phyloP scores from a whole-genome alignment of 2,888 invertebrate genomes.

The Alcis repandata region DNA sequence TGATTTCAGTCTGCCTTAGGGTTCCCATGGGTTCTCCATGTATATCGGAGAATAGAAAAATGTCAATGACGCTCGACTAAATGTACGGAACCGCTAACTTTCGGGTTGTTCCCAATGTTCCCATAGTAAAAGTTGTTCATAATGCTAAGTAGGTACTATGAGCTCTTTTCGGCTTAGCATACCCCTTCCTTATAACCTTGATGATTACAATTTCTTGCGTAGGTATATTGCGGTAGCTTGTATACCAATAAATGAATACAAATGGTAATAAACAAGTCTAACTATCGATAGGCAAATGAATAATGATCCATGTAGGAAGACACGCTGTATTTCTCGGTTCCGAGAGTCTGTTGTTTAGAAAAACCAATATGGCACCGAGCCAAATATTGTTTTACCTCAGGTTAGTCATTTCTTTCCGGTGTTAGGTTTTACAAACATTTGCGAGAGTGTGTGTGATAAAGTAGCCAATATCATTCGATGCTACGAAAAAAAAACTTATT shows the following conservation, averaged over 20 bases:
- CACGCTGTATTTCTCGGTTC: constrained; percentile 13
- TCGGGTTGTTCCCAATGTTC: too few relatives aligned
- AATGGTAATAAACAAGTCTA: constrained; percentile 20
- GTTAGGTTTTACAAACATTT: neutral
- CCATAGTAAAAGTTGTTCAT: too few relatives aligned
- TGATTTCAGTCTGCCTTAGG: neutral
- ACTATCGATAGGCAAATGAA: constrained; percentile 22
- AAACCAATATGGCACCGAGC: constrained; percentile 37
- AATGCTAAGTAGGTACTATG: too few relatives aligned
- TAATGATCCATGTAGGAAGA: constrained; percentile 10
- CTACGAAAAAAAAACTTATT: too few relatives aligned
- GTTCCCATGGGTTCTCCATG: neutral
- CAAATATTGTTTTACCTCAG: constrained; percentile 36
- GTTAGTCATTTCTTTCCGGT: constrained; percentile 47
- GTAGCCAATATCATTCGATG: neutral
- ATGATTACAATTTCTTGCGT: too few relatives aligned
- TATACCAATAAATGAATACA: neutral
- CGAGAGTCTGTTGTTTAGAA: constrained; percentile 39
- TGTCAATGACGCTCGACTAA: too few relatives aligned
- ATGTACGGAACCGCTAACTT: too few relatives aligned
- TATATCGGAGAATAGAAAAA: too few relatives aligned
- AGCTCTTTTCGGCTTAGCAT: too few relatives aligned
- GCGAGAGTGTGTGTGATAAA: too few relatives aligned
- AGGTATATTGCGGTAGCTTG: neutral
- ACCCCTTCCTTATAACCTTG: too few relatives aligned